Evolutionary conservation across 2,797 vertebrate genomes (phyloP).

Genomic region (Malurus leucopterus): DNA sequence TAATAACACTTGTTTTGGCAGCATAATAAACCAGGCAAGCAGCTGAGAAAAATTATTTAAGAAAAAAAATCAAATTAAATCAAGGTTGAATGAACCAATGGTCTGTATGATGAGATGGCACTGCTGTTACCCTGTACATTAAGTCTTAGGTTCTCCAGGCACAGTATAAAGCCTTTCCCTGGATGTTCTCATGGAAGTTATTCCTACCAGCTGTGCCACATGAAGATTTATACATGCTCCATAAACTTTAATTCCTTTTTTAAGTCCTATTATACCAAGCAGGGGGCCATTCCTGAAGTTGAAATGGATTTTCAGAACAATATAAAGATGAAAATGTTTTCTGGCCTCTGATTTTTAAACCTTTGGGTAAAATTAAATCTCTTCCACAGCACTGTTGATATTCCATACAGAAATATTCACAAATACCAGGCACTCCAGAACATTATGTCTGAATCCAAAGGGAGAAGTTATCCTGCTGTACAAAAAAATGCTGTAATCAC

Average conservation of each 20-base stretch:
- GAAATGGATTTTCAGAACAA: slow-evolving; percentile 48
- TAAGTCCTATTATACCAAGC: slow-evolving; percentile 29
- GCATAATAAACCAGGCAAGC: not conserved
- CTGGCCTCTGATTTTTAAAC: slow-evolving; percentile 46
- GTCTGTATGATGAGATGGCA: not conserved
- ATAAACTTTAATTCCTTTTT: slow-evolving; percentile 49
- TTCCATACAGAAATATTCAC: not conserved
- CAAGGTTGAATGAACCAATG: not conserved
- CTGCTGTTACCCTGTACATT: not conserved
- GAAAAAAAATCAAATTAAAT: not conserved
- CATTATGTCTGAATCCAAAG: slow-evolving; percentile 20
- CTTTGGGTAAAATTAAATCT: slow-evolving; percentile 43
- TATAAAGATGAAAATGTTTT: slow-evolving; percentile 38
- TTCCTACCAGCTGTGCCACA: slow-evolving; percentile 14
- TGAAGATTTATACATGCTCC: slow-evolving; percentile 31
- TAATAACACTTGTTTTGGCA: not conserved
- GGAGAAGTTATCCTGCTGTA: slow-evolving; percentile 37
- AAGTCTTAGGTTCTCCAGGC: not conserved
- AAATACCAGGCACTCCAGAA: slow-evolving; percentile 28
- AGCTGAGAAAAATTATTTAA: rapidly evolving
- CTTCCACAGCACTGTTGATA: slow-evolving; percentile 6
- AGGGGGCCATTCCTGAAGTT: slow-evolving; percentile 32
- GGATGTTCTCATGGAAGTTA: not conserved
- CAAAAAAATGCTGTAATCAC: slow-evolving; percentile 40
- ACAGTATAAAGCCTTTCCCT: not conserved